Percentiles rank a stretch among this genome's conserved stretches.
Evolutionary conservation across 1,140 invertebrate genomes (phyloP).

Genomic region (Acromyrmex heyeri): DNA sequence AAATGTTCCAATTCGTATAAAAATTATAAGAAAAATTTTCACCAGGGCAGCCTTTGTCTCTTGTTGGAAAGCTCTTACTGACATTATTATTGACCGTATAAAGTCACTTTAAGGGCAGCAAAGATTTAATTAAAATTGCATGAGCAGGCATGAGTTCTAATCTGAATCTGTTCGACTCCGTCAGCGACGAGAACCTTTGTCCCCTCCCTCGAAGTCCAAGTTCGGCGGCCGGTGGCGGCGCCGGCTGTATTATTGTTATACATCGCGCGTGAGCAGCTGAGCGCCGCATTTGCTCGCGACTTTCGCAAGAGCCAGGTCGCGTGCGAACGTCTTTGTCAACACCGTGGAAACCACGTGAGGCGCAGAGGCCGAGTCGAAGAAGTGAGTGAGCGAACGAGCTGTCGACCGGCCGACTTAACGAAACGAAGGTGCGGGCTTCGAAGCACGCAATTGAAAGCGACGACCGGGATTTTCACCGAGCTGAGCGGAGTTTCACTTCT

Average conservation of each 20-base stretch:
- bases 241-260: neutral
- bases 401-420: slow-evolving; percentile 34
- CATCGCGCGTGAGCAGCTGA: neutral
- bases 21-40: no score
- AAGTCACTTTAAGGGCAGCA: no score
- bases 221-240: no score
- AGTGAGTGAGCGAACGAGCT: neutral
- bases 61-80: no score
- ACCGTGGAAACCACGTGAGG: slow-evolving; percentile 3
- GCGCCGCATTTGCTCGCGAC: neutral
- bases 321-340: no score
- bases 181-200: neutral
- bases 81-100: no score
- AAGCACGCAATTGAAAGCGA: slow-evolving; percentile 68
- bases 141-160: no score
- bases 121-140: no score
- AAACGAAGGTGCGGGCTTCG: slow-evolving; percentile 28
- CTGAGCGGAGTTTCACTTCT: slow-evolving; percentile 84
- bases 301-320: neutral
- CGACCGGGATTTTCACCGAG: slow-evolving; percentile 83
- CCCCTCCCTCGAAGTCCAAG: no score
- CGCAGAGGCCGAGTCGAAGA: neutral
- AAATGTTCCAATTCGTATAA: no score
- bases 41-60: no score
- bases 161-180: no score